phyloP scores from a whole-genome alignment of 1,140 invertebrate species.

The Mesaphorura yosii region DNA sequence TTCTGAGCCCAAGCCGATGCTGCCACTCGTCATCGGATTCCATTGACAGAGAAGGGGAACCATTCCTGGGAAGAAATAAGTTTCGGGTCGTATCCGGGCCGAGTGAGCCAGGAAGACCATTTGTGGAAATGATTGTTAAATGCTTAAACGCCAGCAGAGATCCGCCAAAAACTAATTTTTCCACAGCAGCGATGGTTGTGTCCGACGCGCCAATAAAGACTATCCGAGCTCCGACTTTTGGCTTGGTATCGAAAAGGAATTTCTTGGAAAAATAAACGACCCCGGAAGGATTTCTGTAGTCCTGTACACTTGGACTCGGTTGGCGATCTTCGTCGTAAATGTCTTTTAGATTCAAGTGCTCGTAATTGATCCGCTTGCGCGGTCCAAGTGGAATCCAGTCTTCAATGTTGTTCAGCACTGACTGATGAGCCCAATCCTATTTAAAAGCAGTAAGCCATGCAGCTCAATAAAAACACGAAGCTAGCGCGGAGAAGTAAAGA shows the following conservation, averaged over 20 bases:
- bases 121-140: constrained; percentile 50
- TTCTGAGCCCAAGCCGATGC: constrained; percentile 37
- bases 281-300: not conserved
- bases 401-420: constrained; percentile 22
- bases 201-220: constrained; percentile 61
- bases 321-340: constrained; percentile 16
- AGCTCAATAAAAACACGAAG: not conserved
- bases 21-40: constrained; percentile 14
- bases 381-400: constrained; percentile 22
- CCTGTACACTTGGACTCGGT: not conserved
- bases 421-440: constrained; percentile 19
- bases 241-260: constrained; percentile 33
- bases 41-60: constrained; percentile 36
- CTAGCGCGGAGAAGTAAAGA: too few relatives aligned
- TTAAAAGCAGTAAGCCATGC: not conserved
- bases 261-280: constrained; percentile 19
- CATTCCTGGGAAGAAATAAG: constrained; percentile 39
- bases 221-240: constrained; percentile 48
- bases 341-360: constrained; percentile 12
- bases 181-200: constrained; percentile 53
- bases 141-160: constrained; percentile 42
- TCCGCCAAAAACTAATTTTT: constrained; percentile 45
- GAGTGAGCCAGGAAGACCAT: constrained; percentile 48
- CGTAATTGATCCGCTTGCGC: constrained; percentile 21
- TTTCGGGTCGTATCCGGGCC: constrained; percentile 36